phyloP scores from a whole-genome alignment of 2,888 invertebrate species.

The Tipula unca region DNA sequence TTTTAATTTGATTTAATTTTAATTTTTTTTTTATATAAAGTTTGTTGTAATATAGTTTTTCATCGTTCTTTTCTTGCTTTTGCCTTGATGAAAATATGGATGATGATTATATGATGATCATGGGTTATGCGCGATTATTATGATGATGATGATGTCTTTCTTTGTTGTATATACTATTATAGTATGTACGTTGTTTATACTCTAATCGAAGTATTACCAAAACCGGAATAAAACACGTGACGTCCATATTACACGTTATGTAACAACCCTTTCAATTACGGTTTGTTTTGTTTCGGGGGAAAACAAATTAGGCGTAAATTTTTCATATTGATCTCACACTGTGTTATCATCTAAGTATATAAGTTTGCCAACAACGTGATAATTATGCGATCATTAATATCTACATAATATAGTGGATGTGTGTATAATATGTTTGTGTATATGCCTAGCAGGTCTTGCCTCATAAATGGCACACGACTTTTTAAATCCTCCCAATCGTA shows the following conservation, averaged over 20 bases:
- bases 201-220: neutral
- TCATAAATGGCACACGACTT: conserved; percentile 8
- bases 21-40: neutral
- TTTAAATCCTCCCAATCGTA: neutral
- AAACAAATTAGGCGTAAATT: neutral
- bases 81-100: neutral
- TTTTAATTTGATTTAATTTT: conserved; percentile 8
- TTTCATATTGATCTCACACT: neutral
- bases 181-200: neutral
- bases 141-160: neutral
- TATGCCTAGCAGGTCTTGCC: neutral
- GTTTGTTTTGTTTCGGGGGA: neutral
- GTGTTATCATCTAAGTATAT: neutral
- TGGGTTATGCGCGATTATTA: neutral
- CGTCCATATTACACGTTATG: neutral
- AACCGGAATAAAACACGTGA: neutral
- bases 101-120: neutral
- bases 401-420: neutral
- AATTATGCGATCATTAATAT: neutral
- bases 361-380: neutral
- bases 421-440: too few species aligned
- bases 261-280: neutral
- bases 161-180: neutral
- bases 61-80: neutral
- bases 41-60: neutral